phyloP scores from a whole-genome alignment of 2,113 vertebrate genomes.

The Gymnarchus niloticus region DNA sequence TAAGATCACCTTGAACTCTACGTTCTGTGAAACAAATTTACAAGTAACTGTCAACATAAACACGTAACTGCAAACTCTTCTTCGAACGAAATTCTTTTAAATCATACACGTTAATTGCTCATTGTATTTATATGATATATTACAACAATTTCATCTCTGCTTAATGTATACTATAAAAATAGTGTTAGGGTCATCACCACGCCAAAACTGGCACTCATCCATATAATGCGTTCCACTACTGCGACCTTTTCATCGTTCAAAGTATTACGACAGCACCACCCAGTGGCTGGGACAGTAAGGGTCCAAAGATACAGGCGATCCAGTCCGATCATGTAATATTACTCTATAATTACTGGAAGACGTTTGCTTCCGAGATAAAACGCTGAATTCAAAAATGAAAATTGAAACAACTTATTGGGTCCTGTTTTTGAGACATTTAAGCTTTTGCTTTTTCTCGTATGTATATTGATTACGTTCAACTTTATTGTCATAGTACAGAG shows the following conservation, averaged over 20 bases:
- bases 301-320: too few species aligned
- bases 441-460: too few species aligned
- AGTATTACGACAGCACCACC: background rate
- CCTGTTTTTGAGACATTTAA: too few species aligned
- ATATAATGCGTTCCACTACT: background rate
- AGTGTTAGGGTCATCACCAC: background rate
- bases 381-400: too few species aligned
- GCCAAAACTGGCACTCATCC: background rate
- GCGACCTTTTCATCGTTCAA: background rate
- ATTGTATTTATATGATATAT: background rate
- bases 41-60: background rate
- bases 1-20: constrained; percentile 2
- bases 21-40: background rate
- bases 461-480: too few species aligned
- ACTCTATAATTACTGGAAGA: too few species aligned
- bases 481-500: too few species aligned
- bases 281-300: background rate
- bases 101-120: background rate
- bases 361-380: too few species aligned
- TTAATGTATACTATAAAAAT: background rate
- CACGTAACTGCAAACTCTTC: background rate
- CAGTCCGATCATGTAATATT: background rate
- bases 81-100: background rate
- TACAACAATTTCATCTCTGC: background rate
- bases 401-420: too few species aligned